Percentiles rank a stretch among this genome's conserved stretches.
These are phyloP conservation scores for Orthosia incerta DNA, from an alignment of 2,888 invertebrate genomes.

Conservation along the genomic window DNA sequence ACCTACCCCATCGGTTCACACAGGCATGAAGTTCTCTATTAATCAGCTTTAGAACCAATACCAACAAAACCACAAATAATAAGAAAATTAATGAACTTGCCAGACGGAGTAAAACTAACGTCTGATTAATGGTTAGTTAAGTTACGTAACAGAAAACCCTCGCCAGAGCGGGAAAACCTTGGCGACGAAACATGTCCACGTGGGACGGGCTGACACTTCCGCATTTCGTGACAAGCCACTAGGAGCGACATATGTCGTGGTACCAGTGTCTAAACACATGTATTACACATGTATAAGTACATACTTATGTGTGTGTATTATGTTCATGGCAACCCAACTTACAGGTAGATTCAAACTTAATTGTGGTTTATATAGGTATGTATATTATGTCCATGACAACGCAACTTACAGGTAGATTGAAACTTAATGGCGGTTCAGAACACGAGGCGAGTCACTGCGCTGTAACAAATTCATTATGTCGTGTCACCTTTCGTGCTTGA, in stretches of 20 bases:
- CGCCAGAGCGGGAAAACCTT: not conserved
- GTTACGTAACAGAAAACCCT: conserved; percentile 12
- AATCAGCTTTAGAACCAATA: conserved; percentile 36
- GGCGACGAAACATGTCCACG: conserved; percentile 20
- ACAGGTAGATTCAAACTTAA: no score
- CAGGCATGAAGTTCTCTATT: conserved; percentile 7
- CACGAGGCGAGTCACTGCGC: no score
- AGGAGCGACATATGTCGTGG: conserved; percentile 6
- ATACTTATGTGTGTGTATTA: not conserved
- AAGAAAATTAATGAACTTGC: conserved; percentile 46
- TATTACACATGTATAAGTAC: no score
- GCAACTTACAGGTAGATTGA: no score
- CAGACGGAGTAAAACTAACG: conserved; percentile 29
- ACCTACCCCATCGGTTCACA: not conserved
- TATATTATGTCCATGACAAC: no score
- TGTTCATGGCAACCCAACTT: not conserved
- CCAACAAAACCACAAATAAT: conserved; percentile 40
- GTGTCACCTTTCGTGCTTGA: no score
- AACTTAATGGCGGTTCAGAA: no score
- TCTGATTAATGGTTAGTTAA: conserved; percentile 37
- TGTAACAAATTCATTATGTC: no score
- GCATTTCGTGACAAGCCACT: conserved; percentile 13
- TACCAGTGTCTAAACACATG: not conserved
- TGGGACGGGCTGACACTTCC: not conserved
- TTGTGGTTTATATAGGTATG: no score